A percentile compares a stretch with the other conserved stretches of the same genome.
Conservation (phyloP, 2,888 invertebrate genomes). For the Graphium colonna region DNA sequence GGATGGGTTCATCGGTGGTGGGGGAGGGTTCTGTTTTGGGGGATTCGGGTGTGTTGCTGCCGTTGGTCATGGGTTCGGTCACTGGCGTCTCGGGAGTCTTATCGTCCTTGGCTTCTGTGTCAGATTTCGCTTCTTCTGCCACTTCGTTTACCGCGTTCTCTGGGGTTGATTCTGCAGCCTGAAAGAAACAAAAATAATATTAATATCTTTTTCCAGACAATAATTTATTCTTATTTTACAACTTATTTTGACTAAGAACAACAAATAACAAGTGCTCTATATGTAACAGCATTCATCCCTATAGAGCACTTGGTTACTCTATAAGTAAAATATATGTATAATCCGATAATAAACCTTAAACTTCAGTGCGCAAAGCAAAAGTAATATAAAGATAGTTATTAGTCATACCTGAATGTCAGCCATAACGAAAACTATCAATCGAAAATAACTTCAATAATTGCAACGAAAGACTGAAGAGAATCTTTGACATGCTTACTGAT, state of each 20-base stretch:
- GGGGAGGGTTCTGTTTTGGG: conserved; percentile 46
- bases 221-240: no score
- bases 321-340: no score
- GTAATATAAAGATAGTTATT: not conserved
- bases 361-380: not conserved
- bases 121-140: conserved; percentile 52
- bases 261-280: no score
- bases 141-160: conserved; percentile 51
- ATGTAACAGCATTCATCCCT: no score
- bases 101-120: conserved; percentile 56
- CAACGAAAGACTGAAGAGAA: conserved; percentile 55
- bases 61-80: conserved; percentile 71
- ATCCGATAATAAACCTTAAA: not conserved
- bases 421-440: conserved; percentile 41
- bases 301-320: no score
- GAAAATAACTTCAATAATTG: conserved; percentile 38
- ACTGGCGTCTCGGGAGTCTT: conserved; percentile 74
- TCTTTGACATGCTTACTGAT: conserved; percentile 45
- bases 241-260: no score
- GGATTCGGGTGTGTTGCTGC: conserved; percentile 66
- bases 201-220: no score
- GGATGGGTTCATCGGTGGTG: conserved; percentile 31
- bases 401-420: conserved; percentile 55
- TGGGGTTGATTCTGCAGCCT: conserved; percentile 64
- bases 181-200: conserved; percentile 36